Evolutionary conservation across 2,888 invertebrate genomes (phyloP).

Genomic region (Nomada ferruginata): DNA sequence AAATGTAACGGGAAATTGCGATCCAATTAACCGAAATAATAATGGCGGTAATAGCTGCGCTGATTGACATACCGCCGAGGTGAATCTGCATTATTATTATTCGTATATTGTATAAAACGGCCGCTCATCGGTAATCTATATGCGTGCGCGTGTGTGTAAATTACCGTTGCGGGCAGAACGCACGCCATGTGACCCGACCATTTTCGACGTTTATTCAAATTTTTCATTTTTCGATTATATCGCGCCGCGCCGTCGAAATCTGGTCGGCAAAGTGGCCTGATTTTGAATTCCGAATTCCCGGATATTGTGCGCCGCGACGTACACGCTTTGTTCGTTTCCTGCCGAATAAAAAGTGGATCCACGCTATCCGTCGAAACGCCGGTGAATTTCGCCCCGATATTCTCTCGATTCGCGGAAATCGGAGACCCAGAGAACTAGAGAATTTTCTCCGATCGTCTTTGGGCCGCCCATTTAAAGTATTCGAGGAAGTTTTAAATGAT

Average conservation of each 20-base stretch:
- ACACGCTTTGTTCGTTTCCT: conserved; percentile 21
- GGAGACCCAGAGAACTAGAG: not conserved
- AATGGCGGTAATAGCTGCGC: conserved; percentile 59
- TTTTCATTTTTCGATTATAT: conserved; percentile 54
- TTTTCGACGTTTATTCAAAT: conserved; percentile 49
- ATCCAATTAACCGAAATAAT: conserved; percentile 69
- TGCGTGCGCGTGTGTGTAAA: not conserved
- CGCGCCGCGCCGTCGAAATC: conserved; percentile 21
- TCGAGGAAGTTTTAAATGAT: not conserved
- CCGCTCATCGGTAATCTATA: conserved; percentile 17
- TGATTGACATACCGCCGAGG: conserved; percentile 59
- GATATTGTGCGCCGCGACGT: conserved; percentile 10
- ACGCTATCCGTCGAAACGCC: not conserved
- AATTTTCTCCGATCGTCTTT: not conserved
- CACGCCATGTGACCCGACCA: not conserved
- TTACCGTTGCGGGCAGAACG: not conserved
- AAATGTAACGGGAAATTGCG: conserved; percentile 63
- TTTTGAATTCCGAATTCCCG: conserved; percentile 44
- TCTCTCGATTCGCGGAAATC: not conserved
- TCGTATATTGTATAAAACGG: conserved; percentile 29
- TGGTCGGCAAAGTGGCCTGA: conserved; percentile 29
- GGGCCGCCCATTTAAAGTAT: not conserved
- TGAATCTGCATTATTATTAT: conserved; percentile 62
- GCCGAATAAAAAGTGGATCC: not conserved
- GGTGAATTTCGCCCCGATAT: conserved; percentile 1